phyloP scores from a whole-genome alignment of 2,888 invertebrate species.

The Rhimphoctona megacephalus region DNA sequence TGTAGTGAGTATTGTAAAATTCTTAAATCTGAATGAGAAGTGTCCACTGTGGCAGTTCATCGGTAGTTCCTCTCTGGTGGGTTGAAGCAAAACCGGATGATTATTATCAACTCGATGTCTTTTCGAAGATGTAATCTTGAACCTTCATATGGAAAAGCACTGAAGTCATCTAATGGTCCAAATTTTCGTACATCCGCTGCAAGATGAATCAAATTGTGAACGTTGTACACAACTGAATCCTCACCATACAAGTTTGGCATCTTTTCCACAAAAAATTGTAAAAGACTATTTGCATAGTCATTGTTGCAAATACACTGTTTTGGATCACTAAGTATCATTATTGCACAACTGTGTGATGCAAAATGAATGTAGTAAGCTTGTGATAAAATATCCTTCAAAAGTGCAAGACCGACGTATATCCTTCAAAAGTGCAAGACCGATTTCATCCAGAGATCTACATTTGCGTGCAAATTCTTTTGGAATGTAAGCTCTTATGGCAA shows the following conservation, averaged over 20 bases:
- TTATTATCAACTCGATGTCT: not conserved
- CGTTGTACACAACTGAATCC: not conserved
- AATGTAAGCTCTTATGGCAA: slow-evolving; percentile 17
- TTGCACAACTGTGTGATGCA: not conserved
- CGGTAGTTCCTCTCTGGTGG: not conserved
- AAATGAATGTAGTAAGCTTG: not conserved
- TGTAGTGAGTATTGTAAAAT: not conserved
- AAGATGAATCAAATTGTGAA: slow-evolving; percentile 11
- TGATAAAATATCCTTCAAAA: not conserved
- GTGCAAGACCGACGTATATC: slow-evolving; percentile 2
- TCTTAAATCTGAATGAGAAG: not conserved
- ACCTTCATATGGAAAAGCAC: not conserved
- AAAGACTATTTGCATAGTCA: not conserved
- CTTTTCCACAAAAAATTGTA: not conserved
- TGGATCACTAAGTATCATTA: not conserved
- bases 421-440: not conserved
- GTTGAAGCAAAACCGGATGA: not conserved
- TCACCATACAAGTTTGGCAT: not conserved
- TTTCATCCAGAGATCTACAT: not conserved
- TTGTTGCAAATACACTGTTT: not conserved
- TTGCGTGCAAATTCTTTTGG: slow-evolving; percentile 21
- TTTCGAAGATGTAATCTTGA: not conserved
- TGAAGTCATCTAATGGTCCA: slow-evolving; percentile 8
- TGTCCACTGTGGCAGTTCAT: not conserved
- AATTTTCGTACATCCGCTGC: not conserved